Percentiles rank a stretch among this genome's conserved stretches.
phyloP scores from a whole-genome alignment of 2,888 invertebrate genomes.

The Stictocephala bisonia region DNA sequence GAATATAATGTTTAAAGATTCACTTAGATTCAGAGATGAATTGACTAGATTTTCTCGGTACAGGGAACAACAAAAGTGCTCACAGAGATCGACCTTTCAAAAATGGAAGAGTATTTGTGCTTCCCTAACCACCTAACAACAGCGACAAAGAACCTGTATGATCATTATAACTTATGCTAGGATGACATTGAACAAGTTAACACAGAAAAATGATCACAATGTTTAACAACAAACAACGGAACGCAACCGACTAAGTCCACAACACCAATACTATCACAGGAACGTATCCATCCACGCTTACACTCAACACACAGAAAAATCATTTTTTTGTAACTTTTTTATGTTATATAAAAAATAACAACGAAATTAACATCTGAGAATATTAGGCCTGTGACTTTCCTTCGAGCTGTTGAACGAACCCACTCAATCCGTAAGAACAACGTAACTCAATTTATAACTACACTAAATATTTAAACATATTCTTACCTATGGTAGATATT shows the following conservation, averaged over 20 bases:
- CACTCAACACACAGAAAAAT: no score
- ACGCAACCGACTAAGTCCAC: background rate
- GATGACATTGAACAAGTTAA: conserved; percentile 3
- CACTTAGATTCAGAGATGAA: no score
- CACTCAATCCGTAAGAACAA: no score
- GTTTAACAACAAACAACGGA: conserved; percentile 5
- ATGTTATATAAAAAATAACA: conserved; percentile 39
- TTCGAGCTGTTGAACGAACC: background rate
- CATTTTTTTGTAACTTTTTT: conserved; percentile 23
- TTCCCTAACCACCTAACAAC: no score
- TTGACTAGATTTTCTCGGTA: no score
- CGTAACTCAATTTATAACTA: conserved; percentile 24
- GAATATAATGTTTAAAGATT: no score
- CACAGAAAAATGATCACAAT: conserved; percentile 37
- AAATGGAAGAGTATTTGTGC: no score
- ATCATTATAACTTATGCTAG: no score
- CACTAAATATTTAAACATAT: conserved; percentile 22
- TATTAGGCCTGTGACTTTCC: conserved; percentile 38
- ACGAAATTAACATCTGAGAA: conserved; percentile 30
- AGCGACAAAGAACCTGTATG: no score
- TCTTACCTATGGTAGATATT: conserved; percentile 4
- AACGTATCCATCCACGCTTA: conserved; percentile 3
- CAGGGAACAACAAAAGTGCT: no score
- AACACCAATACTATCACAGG: background rate
- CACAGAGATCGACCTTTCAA: no score